phyloP scores from a whole-genome alignment of 2,797 vertebrate genomes.

The Chrysocyon brachyurus region DNA sequence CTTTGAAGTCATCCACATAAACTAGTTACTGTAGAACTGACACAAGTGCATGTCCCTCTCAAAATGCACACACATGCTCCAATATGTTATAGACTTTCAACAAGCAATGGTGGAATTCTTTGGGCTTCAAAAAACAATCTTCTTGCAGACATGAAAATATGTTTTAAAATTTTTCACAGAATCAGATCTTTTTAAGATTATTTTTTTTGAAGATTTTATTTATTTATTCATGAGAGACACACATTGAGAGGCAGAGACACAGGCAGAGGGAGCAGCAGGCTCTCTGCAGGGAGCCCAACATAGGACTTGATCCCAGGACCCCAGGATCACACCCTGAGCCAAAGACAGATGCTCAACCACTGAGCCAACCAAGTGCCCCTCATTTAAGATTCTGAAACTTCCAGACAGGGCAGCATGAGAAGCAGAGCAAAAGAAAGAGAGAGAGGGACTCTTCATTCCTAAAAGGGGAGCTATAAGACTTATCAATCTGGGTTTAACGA shows the following conservation, averaged over 20 bases:
- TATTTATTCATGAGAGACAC: too few species aligned
- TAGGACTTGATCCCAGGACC: too few species aligned
- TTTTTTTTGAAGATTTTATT: too few species aligned
- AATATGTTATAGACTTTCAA: not conserved
- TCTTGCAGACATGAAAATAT: not conserved
- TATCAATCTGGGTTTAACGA: not conserved
- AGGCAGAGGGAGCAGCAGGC: too few species aligned
- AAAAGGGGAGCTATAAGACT: not conserved
- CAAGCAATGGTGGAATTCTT: not conserved
- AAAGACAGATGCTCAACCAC: too few species aligned
- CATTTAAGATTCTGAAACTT: slow-evolving; percentile 1
- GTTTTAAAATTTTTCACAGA: slow-evolving; percentile 1
- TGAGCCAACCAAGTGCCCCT: too few species aligned
- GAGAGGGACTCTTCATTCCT: not conserved
- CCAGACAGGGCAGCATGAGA: not conserved
- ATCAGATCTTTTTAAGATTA: not conserved
- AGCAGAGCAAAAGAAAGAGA: not conserved
- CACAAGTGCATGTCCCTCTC: not conserved
- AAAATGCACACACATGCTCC: not conserved
- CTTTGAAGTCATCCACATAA: slow-evolving; percentile 60
- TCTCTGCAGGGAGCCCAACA: too few species aligned
- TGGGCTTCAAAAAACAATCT: slow-evolving; percentile 5
- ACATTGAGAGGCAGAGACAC: too few species aligned
- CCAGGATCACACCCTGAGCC: too few species aligned
- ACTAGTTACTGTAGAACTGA: not conserved